Evolutionary conservation across 2,113 vertebrate species (phyloP), one percentile per base, ranked within the genome.

Genomic region (Fulica atra): DNA sequence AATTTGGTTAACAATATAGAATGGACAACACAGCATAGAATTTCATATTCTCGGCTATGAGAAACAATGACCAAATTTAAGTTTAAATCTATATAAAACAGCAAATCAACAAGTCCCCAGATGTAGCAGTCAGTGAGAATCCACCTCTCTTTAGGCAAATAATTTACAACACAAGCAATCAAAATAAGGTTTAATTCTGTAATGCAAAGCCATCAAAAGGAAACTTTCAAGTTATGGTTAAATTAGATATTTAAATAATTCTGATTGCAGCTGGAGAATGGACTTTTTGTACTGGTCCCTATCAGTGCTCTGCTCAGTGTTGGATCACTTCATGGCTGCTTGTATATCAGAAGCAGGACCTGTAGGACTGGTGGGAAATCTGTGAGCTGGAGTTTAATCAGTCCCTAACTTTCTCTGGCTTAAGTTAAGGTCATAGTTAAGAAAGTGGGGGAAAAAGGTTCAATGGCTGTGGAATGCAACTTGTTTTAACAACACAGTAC

Each of bases 291-390:
- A 9, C 25, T 31, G n/a, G 25, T 46, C 63, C 26, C 56, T 81
- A 9, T 66, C 91, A 86, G 36, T 23, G 28, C 23, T 65, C 36
- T 93, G 40, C 54, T 88, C 36, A 46, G 28, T 33, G 23, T 13
- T 42, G 40, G 14, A 40, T 26, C 0, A 0, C 42, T 66, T 63
- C 0, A 1, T 70, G 64, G 50, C 46, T 81, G 82, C 33, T 92
- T 4, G 1, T 13, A 2, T 50, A 35, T n/a, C 8, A 1, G 40
- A 66, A 84, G 60, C 23, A 66, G 60, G 35, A 88, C 50, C 3
- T 57, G 35, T 36, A 65, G 15, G 35, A 31, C 57, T 86, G 9
- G 46, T 83, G 54, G 36, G 51, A 80, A 81, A 81, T 36, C 31
- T 78, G 46, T 86, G 51, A 90, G 53, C 38, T 64, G 13, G 42